Percentiles rank a stretch among this genome's conserved stretches.
phyloP scores from a whole-genome alignment of 2,797 vertebrate species.

The Jordanella pulchra region DNA sequence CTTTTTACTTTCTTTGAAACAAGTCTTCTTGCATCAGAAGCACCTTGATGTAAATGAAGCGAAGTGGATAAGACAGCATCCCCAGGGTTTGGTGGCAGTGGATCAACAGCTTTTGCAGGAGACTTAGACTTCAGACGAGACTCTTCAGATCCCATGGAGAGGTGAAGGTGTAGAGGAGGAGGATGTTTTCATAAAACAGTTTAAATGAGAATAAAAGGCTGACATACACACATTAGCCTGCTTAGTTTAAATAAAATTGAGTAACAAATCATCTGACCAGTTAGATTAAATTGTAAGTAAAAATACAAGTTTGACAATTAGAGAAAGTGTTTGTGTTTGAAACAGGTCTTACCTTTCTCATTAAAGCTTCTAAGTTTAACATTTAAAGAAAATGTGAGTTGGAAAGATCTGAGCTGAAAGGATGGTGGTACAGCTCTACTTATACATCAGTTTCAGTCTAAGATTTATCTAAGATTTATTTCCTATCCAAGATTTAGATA shows the following conservation, averaged over 20 bases:
- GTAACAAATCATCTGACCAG: not conserved
- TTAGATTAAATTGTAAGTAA: not conserved
- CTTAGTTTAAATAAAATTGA: not conserved
- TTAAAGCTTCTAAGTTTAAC: not conserved
- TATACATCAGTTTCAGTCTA: not conserved
- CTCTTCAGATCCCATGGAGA: not conserved
- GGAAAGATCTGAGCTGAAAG: not conserved
- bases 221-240: not conserved
- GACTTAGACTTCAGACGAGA: slow-evolving; percentile 1
- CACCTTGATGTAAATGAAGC: not conserved
- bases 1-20: not conserved
- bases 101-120: not conserved
- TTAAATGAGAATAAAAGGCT: not conserved
- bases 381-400: not conserved
- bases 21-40: slow-evolving; percentile 1
- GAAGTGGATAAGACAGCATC: not conserved
- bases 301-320: not conserved
- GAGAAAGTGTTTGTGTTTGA: not conserved
- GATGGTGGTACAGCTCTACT: not conserved
- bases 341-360: not conserved
- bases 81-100: slow-evolving; percentile 1
- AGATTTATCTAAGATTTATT: too few species aligned
- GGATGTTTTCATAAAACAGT: not conserved
- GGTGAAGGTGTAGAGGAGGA: not conserved
- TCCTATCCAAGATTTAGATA: too few species aligned